phyloP scores from a whole-genome alignment of 2,888 invertebrate genomes.

The Athalia cordata region DNA sequence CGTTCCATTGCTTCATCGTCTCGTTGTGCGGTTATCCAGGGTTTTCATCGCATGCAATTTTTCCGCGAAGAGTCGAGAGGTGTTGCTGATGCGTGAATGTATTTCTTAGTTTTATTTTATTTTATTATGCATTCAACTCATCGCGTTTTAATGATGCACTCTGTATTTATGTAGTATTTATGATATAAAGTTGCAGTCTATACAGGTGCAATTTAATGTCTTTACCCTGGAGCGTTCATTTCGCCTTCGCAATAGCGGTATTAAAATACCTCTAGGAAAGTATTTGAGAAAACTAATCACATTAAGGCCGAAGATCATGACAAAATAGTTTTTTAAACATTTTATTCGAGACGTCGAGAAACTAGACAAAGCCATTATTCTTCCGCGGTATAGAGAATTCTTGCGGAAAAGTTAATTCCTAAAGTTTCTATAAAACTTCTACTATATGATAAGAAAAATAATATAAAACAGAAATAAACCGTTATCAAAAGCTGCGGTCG shows the following conservation, averaged over 20 bases:
- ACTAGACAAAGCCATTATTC: slow-evolving; percentile 21
- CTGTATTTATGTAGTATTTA: too few relatives aligned
- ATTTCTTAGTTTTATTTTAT: not conserved
- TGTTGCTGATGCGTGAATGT: not conserved
- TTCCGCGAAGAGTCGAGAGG: too few relatives aligned
- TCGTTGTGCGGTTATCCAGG: not conserved
- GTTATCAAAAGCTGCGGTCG: slow-evolving; percentile 13
- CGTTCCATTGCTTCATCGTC: not conserved
- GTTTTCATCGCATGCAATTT: not conserved
- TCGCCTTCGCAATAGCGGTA: too few relatives aligned
- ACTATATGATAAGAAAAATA: not conserved
- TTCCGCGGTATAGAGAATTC: slow-evolving; percentile 14
- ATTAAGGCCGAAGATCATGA: slow-evolving; percentile 10
- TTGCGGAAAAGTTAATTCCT: not conserved
- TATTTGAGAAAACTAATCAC: slow-evolving; percentile 1
- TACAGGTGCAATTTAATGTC: too few relatives aligned
- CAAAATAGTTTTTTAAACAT: slow-evolving; percentile 5
- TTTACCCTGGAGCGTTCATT: too few relatives aligned
- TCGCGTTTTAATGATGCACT: too few relatives aligned
- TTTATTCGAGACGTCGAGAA: slow-evolving; percentile 26
- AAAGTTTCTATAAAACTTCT: slow-evolving; percentile 7
- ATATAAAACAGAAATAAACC: slow-evolving; percentile 52
- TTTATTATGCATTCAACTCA: too few relatives aligned
- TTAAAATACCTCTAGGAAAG: not conserved
- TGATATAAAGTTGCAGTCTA: too few relatives aligned